These are phyloP conservation scores for Nebria ingens DNA, from an alignment of 1,140 invertebrate species.

Conservation along the genomic window DNA sequence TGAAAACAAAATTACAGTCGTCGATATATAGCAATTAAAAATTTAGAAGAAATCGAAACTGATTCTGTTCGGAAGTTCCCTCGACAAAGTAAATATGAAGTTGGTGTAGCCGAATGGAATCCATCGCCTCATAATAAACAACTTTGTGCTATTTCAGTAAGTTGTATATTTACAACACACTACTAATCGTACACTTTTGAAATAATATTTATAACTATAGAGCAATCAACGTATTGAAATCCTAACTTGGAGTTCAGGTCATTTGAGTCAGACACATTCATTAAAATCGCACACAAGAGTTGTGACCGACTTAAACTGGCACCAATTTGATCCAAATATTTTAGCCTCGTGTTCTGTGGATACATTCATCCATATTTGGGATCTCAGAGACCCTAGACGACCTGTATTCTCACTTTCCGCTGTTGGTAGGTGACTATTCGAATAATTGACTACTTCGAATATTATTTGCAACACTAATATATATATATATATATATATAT, in stretches of 20 bases:
- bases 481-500: too few relatives aligned
- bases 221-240: slow-evolving; percentile 79
- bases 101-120: slow-evolving; percentile 86
- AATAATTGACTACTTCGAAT: too few relatives aligned
- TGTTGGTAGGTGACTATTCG: slow-evolving; percentile 45
- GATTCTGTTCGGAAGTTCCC: slow-evolving; percentile 68
- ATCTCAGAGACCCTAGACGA: slow-evolving; percentile 72
- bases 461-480: too few relatives aligned
- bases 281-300: slow-evolving; percentile 77
- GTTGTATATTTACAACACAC: slow-evolving; percentile 29
- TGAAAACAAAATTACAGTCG: slow-evolving; percentile 48
- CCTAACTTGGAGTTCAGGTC: slow-evolving; percentile 57
- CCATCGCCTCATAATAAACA: slow-evolving; percentile 65
- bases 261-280: slow-evolving; percentile 58
- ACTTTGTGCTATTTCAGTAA: slow-evolving; percentile 82
- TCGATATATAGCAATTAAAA: slow-evolving; percentile 70
- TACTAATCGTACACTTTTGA: slow-evolving; percentile 9
- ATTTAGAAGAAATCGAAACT: slow-evolving; percentile 54
- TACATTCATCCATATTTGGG: slow-evolving; percentile 89
- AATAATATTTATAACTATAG: slow-evolving; percentile 37
- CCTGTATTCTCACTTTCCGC: slow-evolving; percentile 72
- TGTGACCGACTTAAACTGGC: slow-evolving; percentile 90
- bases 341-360: slow-evolving; percentile 90
- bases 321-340: slow-evolving; percentile 76
- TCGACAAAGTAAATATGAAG: slow-evolving; percentile 87